These are phyloP conservation scores for Drosophila quadrilineata DNA, from an alignment of 1,140 invertebrate genomes.

Conservation along the genomic window DNA sequence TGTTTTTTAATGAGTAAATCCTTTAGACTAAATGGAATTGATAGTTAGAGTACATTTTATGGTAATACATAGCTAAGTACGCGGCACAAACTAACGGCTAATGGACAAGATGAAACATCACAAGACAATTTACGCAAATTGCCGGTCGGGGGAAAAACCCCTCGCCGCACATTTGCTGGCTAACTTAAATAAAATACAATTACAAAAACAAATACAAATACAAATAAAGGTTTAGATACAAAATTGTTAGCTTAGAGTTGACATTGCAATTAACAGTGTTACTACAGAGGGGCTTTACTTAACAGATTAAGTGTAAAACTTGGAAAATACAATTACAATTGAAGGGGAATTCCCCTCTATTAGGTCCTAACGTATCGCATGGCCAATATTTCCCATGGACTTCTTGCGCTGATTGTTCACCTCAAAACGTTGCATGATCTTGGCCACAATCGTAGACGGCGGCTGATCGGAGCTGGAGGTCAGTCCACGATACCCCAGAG, in stretches of 20 bases:
- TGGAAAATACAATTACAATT: neutral
- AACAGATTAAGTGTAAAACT: neutral
- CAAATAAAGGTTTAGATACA: too few relatives aligned
- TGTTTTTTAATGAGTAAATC: slow-evolving; percentile 41
- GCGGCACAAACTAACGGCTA: slow-evolving; percentile 58
- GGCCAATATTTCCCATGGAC: slow-evolving; percentile 70
- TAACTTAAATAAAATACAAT: slow-evolving; percentile 17
- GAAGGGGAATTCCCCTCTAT: neutral
- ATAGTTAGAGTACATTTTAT: slow-evolving; percentile 35
- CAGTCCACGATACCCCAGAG: slow-evolving; percentile 85
- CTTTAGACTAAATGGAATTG: slow-evolving; percentile 3
- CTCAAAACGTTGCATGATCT: slow-evolving; percentile 80
- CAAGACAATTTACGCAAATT: slow-evolving; percentile 21
- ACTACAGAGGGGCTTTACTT: too few relatives aligned
- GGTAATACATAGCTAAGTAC: slow-evolving; percentile 60
- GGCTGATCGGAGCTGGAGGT: slow-evolving; percentile 82
- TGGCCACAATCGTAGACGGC: slow-evolving; percentile 76
- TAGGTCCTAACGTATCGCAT: slow-evolving; percentile 44
- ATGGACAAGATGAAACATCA: slow-evolving; percentile 70
- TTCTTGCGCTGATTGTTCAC: slow-evolving; percentile 78
- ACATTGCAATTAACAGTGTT: too few relatives aligned
- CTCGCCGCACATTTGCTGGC: slow-evolving; percentile 41
- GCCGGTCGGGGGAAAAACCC: slow-evolving; percentile 2
- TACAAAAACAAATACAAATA: neutral
- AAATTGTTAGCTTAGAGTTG: too few relatives aligned